Percentiles rank a stretch among this genome's conserved stretches.
phyloP scores from a whole-genome alignment of 2,113 vertebrate genomes.

The Dicrurus megarhynchus region DNA sequence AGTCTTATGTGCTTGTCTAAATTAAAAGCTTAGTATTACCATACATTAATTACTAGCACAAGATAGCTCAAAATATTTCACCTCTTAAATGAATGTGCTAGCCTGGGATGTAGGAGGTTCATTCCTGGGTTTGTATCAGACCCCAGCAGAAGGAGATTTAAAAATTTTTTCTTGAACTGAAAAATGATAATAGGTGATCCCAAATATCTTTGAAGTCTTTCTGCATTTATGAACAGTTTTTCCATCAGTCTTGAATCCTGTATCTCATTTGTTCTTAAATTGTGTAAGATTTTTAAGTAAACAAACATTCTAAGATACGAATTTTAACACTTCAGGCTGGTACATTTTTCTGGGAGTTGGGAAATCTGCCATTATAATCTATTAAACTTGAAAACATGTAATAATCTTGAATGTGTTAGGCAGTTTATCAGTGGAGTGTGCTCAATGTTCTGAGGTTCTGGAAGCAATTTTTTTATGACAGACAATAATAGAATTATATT shows the following conservation, averaged over 20 bases:
- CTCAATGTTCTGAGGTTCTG: not conserved
- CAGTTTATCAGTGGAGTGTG: not conserved
- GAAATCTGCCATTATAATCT: not conserved
- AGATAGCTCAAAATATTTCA: not conserved
- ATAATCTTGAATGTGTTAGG: not conserved
- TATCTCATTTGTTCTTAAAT: not conserved
- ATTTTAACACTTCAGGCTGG: not conserved
- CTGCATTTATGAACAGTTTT: not conserved
- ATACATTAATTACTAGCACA: not conserved
- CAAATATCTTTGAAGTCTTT: not conserved
- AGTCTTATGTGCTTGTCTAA: constrained; percentile 11
- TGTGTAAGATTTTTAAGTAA: not conserved
- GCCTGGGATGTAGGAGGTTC: not conserved
- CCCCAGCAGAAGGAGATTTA: not conserved
- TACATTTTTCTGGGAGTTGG: not conserved
- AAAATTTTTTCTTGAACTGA: not conserved
- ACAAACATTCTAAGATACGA: not conserved
- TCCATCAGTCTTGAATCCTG: not conserved
- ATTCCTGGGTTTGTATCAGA: not conserved
- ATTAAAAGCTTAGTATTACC: constrained; percentile 21
- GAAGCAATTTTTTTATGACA: not conserved
- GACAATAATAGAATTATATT: not conserved
- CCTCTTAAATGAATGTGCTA: not conserved
- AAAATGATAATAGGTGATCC: not conserved
- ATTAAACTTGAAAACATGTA: not conserved